Evolutionary conservation across 64 coral and sea anemone genomes (phyloP), one percentile per base, ranked within the genome.

Genomic region (Montipora efflorescens): DNA sequence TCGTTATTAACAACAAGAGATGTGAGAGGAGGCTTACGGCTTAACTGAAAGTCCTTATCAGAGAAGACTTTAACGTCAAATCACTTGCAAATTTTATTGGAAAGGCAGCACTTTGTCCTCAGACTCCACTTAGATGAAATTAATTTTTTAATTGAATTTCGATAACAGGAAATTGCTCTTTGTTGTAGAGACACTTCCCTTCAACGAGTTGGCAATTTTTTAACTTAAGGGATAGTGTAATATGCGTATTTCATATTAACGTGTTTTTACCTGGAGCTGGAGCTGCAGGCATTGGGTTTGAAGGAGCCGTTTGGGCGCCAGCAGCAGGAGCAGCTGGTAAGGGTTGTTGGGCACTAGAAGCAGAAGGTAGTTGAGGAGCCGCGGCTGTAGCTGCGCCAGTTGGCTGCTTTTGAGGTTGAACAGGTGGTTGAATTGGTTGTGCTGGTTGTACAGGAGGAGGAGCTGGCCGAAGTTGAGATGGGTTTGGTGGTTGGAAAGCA

Each of bases 351-450:
- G 28, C 72, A 3, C 8, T 22, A 69, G 14, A 7, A 21, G 59
- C 22, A 7, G 36, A 28, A 1, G 81, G 59, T 14, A 47, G 82
- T 21, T 71, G 55, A 44, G 80, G 3, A 64, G n/a, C 13, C 20
- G 82, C 21, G 18, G 77, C 77, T 36, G 23, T 25, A 43, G 59
- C 58, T 4, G 14, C 81, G 2, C 57, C 81, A 19, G 59, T 25
- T 19, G 58, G 59, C 28, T 44, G 57, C 51, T 47, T 21, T 57
- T 47, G 57, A 12, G 79, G 87, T 77, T 76, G 47, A 2, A 48
- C 13, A 8, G 21, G 15, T 46, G 90, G 78, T 25, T 68, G 79
- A 47, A 78, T 62, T 16, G 79, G 78, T 61, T 70, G 90, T 28
- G 49, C 48, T 3, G 72, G 77, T 55, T 78, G 88, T 23, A 21